Evolutionary conservation across 1,140 invertebrate genomes (phyloP).

Genomic region (Bombus haemorrhoidalis): DNA sequence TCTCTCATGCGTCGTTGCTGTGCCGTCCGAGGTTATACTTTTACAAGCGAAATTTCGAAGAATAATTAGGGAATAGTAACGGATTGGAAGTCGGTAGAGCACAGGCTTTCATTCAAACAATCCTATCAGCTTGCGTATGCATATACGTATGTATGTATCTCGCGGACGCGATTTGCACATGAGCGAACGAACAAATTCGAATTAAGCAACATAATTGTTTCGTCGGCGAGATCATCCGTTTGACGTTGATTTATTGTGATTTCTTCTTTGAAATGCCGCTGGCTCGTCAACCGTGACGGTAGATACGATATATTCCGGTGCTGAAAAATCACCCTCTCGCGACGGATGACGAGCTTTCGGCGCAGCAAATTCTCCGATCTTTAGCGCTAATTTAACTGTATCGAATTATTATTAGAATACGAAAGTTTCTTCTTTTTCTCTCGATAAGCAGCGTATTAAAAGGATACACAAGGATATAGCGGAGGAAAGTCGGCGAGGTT

Average conservation of each 20-base stretch:
- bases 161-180: slow-evolving; percentile 32
- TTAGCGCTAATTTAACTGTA: not conserved
- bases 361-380: not conserved
- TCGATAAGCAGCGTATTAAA: not conserved
- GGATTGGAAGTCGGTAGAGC: slow-evolving; percentile 37
- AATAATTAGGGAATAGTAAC: slow-evolving; percentile 53
- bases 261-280: slow-evolving; percentile 60
- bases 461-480: too few species aligned
- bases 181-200: slow-evolving; percentile 32
- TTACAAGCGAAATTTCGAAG: slow-evolving; percentile 37
- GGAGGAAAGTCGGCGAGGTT: too few species aligned
- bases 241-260: slow-evolving; percentile 66
- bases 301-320: not conserved
- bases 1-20: not conserved
- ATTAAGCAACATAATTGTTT: slow-evolving; percentile 62
- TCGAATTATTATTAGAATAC: not conserved
- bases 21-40: slow-evolving; percentile 11
- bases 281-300: slow-evolving; percentile 4
- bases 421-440: too few species aligned
- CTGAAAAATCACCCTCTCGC: slow-evolving; percentile 32
- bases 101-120: slow-evolving; percentile 32
- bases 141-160: not conserved
- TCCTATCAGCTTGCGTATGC: not conserved
- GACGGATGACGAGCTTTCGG: not conserved
- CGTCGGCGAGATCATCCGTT: slow-evolving; percentile 48